Conservation (phyloP, 2,888 invertebrate genomes). For the Cerastis rubricosa region DNA sequence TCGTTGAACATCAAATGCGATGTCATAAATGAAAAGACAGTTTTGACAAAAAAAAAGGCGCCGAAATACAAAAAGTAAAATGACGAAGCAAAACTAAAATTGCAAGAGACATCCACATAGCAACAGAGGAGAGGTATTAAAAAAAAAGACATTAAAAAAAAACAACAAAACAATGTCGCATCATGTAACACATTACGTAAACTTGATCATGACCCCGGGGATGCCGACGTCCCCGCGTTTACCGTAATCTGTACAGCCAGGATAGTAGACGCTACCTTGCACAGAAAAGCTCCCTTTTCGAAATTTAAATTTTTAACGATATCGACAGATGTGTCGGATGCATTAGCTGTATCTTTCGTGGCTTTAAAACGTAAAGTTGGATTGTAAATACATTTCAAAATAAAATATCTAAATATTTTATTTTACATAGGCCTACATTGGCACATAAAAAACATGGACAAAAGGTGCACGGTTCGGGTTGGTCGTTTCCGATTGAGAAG, state of each 20-base stretch:
- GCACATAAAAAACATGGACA: too few relatives aligned
- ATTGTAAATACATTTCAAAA: too few relatives aligned
- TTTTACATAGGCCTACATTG: too few relatives aligned
- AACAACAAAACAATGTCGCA: constrained; percentile 31
- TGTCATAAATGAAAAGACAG: not conserved
- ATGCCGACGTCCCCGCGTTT: constrained; percentile 42
- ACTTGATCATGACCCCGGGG: constrained; percentile 61
- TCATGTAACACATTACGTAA: constrained; percentile 40
- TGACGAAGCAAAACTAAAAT: not conserved
- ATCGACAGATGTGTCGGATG: constrained; percentile 32
- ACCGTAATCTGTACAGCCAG: constrained; percentile 57
- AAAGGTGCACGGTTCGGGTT: too few relatives aligned
- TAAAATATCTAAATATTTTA: too few relatives aligned
- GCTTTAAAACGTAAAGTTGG: too few relatives aligned
- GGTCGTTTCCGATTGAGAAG: too few relatives aligned
- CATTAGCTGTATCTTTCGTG: constrained; percentile 13
- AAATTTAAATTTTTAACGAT: constrained; percentile 48
- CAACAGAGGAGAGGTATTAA: not conserved
- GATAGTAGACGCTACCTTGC: constrained; percentile 51
- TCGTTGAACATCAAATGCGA: not conserved
- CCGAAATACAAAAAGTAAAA: not conserved
- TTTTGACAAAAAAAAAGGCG: not conserved
- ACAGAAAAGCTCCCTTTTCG: constrained; percentile 57
- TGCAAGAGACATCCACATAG: not conserved
- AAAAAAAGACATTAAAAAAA: constrained; percentile 7